Evolutionary conservation across 1,140 invertebrate species (phyloP).

Genomic region (Rhopalosiphum maidis): DNA sequence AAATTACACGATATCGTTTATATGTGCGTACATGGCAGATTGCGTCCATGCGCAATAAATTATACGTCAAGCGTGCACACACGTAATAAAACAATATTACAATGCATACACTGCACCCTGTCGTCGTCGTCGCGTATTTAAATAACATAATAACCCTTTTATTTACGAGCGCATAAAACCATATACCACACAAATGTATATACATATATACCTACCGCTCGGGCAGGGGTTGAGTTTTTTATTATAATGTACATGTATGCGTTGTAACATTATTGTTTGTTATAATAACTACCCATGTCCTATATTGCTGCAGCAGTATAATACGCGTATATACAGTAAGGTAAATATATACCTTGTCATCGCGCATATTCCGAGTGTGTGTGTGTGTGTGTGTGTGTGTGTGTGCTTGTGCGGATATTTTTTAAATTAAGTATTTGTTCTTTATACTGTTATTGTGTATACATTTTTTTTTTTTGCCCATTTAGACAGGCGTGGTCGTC

Average conservation of each 20-base stretch:
- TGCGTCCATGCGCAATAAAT: constrained; percentile 6
- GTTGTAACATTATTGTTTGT: background rate
- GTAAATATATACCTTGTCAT: constrained; percentile 14
- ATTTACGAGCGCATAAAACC: constrained; percentile 16
- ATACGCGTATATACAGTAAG: background rate
- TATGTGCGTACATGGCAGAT: background rate
- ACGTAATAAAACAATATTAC: background rate
- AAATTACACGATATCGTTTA: constrained; percentile 6
- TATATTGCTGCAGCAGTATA: background rate
- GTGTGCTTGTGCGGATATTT: background rate
- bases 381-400: too few species aligned
- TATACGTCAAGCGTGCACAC: constrained; percentile 17
- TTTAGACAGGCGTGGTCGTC: constrained; percentile 28
- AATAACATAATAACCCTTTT: constrained; percentile 8
- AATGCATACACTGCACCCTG: background rate
- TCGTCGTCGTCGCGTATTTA: background rate
- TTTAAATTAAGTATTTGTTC: background rate
- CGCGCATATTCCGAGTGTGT: background rate
- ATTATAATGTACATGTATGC: background rate
- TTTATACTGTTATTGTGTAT: background rate
- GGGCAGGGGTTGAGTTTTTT: background rate
- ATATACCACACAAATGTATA: background rate
- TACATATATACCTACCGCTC: background rate
- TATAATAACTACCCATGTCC: background rate
- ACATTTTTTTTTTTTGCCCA: background rate